Evolutionary conservation across 2,888 invertebrate genomes (phyloP).

Genomic region (Sialis lutaria): DNA sequence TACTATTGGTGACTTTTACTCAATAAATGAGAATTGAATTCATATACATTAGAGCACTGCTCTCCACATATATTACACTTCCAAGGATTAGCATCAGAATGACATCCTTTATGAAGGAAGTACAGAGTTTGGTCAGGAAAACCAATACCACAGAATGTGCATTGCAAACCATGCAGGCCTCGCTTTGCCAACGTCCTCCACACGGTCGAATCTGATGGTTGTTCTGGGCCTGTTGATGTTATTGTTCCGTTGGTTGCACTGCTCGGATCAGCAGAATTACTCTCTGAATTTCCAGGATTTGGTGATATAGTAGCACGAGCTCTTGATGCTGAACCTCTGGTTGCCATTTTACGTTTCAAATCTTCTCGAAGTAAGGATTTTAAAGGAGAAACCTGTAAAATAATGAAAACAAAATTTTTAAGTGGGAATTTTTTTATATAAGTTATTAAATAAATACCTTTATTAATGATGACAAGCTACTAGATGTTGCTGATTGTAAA

Average conservation of each 20-base stretch:
- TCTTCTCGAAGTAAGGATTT: conserved; percentile 74
- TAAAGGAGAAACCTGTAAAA: conserved; percentile 39
- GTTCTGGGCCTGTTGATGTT: conserved; percentile 54
- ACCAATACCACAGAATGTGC: conserved; percentile 82
- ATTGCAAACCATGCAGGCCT: conserved; percentile 44
- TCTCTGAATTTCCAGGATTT: conserved; percentile 22
- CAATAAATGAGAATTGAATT: conserved; percentile 89
- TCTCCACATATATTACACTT: conserved; percentile 97
- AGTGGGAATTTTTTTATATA: too few relatives aligned
- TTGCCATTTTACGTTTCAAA: conserved; percentile 61
- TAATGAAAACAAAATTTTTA: too few relatives aligned
- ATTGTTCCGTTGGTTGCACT: conserved; percentile 39
- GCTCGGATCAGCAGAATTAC: conserved; percentile 28
- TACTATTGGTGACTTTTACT: conserved; percentile 71
- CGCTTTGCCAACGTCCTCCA: conserved; percentile 30
- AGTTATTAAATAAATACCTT: conserved; percentile 33
- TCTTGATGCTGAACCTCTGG: conserved; percentile 36
- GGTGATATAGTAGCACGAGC: conserved; percentile 24
- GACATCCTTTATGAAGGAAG: conserved; percentile 94
- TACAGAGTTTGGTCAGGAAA: conserved; percentile 93
- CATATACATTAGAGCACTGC: conserved; percentile 86
- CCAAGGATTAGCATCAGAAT: conserved; percentile 93
- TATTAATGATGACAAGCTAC: conserved; percentile 58
- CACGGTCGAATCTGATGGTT: conserved; percentile 23
- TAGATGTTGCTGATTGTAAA: conserved; percentile 39